phyloP scores from a whole-genome alignment of 2,113 vertebrate genomes.

The Brachyistius frenatus region DNA sequence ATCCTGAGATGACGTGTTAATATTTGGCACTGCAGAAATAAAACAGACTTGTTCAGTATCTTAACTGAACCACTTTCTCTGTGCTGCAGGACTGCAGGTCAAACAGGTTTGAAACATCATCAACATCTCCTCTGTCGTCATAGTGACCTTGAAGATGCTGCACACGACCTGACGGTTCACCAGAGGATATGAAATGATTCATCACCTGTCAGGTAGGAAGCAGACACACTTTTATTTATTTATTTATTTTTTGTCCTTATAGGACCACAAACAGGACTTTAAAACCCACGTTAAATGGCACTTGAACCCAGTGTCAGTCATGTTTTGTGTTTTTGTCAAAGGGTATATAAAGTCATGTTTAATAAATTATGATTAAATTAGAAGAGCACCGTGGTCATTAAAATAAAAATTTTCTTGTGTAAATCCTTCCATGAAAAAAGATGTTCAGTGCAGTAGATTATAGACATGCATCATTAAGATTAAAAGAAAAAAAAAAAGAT shows the following conservation, averaged over 20 bases:
- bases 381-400: no score
- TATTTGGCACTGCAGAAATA: no score
- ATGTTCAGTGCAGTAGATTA: not conserved
- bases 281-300: not conserved
- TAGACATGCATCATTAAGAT: no score
- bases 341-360: no score
- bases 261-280: not conserved
- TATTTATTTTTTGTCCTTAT: not conserved
- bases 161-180: not conserved
- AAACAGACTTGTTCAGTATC: not conserved
- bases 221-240: not conserved
- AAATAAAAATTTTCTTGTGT: no score
- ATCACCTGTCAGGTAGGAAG: not conserved
- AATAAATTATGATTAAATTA: no score
- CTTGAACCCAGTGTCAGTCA: no score
- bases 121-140: not conserved
- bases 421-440: not conserved
- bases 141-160: conserved; percentile 13
- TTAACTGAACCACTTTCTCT: not conserved
- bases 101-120: not conserved
- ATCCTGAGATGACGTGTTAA: no score
- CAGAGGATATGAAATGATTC: not conserved
- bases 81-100: not conserved
- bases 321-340: no score
- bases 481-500: no score